Evolutionary conservation across 2,797 vertebrate species (phyloP).

Genomic region (Jordanella pulchra): DNA sequence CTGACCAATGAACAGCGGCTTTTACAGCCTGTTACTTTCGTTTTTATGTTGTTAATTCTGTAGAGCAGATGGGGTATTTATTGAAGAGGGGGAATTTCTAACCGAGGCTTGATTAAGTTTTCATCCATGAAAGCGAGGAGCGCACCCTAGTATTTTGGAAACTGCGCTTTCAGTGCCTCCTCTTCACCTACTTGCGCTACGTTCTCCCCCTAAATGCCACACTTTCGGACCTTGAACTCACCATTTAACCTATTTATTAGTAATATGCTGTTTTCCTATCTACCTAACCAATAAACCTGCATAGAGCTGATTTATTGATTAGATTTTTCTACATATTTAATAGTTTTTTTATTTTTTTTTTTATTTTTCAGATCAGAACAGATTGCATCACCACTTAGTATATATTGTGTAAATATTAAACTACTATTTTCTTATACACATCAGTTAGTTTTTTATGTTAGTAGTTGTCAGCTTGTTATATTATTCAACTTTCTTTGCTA

Average conservation of each 20-base stretch:
- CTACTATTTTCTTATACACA: background rate
- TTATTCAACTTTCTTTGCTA: background rate
- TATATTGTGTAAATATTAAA: background rate
- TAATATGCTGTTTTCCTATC: too few species aligned
- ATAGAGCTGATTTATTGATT: too few species aligned
- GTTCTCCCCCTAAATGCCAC: background rate
- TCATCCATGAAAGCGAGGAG: slow-evolving; percentile 28
- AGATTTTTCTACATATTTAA: background rate
- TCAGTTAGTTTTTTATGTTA: background rate
- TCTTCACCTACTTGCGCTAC: slow-evolving; percentile 2
- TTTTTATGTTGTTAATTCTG: slow-evolving; percentile 3
- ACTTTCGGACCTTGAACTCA: background rate
- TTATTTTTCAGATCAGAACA: background rate
- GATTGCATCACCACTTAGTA: background rate
- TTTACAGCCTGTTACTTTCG: background rate
- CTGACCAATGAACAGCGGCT: too few species aligned
- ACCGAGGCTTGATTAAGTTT: background rate
- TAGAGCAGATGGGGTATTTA: background rate
- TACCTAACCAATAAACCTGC: background rate
- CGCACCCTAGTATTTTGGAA: slow-evolving; percentile 42
- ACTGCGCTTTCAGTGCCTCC: slow-evolving; percentile 32
- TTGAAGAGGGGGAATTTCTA: slow-evolving; percentile 4
- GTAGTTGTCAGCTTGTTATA: background rate
- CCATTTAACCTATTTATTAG: background rate
- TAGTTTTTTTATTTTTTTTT: background rate